Conservation (phyloP, 2,797 vertebrate species). For the Phaenicophaeus curvirostris region DNA sequence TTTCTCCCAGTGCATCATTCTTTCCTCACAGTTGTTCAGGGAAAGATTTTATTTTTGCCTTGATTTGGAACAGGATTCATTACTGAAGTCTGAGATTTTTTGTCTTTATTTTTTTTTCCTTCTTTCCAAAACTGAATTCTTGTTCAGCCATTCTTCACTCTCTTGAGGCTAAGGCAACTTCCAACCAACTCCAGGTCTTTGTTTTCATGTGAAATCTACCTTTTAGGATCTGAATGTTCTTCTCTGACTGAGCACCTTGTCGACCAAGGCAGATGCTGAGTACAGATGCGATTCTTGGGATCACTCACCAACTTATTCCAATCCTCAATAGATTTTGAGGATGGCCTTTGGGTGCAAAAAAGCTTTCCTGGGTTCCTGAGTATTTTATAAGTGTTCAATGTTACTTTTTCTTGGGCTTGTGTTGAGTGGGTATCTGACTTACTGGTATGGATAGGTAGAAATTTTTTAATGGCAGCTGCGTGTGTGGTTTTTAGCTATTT, state of each 20-base stretch:
- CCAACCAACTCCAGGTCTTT: not conserved
- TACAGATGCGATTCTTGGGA: not conserved
- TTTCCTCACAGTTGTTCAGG: slow-evolving; percentile 5
- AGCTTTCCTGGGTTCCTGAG: not conserved
- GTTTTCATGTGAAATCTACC: not conserved
- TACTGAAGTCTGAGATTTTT: not conserved
- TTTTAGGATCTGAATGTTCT: not conserved
- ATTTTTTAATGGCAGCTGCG: not conserved
- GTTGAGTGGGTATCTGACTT: not conserved
- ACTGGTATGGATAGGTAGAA: not conserved
- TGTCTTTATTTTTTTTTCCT: too few species aligned
- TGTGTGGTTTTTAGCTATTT: slow-evolving; percentile 10
- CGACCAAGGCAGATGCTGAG: not conserved
- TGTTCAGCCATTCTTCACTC: not conserved
- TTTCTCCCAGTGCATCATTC: not conserved
- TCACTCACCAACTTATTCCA: not conserved
- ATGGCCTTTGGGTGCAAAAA: not conserved
- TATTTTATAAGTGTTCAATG: not conserved
- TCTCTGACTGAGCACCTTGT: not conserved
- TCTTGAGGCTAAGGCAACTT: accelerated
- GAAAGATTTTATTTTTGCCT: not conserved
- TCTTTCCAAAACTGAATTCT: not conserved
- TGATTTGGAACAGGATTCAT: not conserved
- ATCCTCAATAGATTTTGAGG: not conserved
- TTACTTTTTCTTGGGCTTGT: not conserved